A percentile compares a stretch with the other conserved stretches of the same genome.
phyloP scores from a whole-genome alignment of 1,140 invertebrate genomes.

The Gonioctena quinquepunctata region DNA sequence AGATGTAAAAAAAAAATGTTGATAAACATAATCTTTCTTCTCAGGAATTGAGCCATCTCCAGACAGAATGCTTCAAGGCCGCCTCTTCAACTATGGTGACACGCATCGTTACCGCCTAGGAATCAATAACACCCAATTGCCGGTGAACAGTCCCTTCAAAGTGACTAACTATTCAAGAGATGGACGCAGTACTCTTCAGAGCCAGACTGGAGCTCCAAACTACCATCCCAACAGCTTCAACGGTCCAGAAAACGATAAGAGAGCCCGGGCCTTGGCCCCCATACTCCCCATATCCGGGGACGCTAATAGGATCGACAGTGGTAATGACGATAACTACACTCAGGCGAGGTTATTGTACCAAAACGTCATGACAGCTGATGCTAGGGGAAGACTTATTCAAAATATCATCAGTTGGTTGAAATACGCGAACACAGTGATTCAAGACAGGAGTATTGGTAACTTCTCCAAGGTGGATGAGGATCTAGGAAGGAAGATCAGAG shows the following conservation, averaged over 20 bases:
- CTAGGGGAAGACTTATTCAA: conserved; percentile 71
- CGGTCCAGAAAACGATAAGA: conserved; percentile 70
- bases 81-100: conserved; percentile 86
- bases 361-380: conserved; percentile 74
- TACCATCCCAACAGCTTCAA: conserved; percentile 95
- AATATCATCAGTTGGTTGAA: conserved; percentile 82
- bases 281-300: conserved; percentile 62
- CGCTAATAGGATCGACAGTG: conserved; percentile 74
- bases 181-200: conserved; percentile 71
- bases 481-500: conserved; percentile 61
- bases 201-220: conserved; percentile 84
- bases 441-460: conserved; percentile 77
- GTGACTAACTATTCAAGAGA: conserved; percentile 80
- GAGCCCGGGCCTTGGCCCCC: conserved; percentile 61
- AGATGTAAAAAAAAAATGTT: too few species aligned
- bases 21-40: background rate
- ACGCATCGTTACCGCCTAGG: conserved; percentile 88
- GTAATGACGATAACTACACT: conserved; percentile 88
- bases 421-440: conserved; percentile 80
- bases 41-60: conserved; percentile 78
- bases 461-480: conserved; percentile 71
- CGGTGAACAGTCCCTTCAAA: conserved; percentile 83
- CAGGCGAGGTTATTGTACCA: conserved; percentile 82
- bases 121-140: conserved; percentile 83
- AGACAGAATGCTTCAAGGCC: conserved; percentile 88